These are phyloP conservation scores for Lysandra coridon DNA, from an alignment of 2,888 invertebrate species.

Conservation along the genomic window DNA sequence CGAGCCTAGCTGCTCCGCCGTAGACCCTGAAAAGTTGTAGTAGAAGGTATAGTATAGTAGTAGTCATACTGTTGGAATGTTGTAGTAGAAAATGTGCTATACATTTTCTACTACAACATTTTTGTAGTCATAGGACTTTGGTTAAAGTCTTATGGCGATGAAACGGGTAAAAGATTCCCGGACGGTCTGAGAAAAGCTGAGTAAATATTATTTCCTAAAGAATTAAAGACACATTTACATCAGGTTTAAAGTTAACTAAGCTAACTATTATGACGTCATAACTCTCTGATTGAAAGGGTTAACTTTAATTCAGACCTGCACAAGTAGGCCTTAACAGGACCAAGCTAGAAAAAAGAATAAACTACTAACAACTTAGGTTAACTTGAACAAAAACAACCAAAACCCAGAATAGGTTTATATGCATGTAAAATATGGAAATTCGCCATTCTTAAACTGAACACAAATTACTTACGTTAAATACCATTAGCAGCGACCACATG, in stretches of 20 bases:
- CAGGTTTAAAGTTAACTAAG: too few species aligned
- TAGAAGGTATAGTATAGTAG: not conserved
- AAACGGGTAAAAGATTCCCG: too few species aligned
- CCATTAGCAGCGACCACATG: not conserved
- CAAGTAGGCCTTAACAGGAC: not conserved
- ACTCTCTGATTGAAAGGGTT: too few species aligned
- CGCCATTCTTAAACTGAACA: not conserved
- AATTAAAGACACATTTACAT: too few species aligned
- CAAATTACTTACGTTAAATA: not conserved
- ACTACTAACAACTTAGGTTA: not conserved
- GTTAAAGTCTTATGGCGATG: not conserved
- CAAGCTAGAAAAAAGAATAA: too few species aligned
- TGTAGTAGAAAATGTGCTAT: not conserved
- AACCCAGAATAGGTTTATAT: not conserved
- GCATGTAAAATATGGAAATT: not conserved
- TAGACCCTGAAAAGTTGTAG: slow-evolving; percentile 72
- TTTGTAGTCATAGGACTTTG: not conserved
- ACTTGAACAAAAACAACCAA: not conserved
- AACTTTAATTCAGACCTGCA: not conserved
- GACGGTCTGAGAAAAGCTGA: too few species aligned
- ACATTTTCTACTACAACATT: too few species aligned
- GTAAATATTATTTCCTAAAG: too few species aligned
- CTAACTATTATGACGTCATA: too few species aligned
- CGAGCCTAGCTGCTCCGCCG: slow-evolving; percentile 80
- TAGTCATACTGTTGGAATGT: not conserved